These are phyloP conservation scores for Dynastes maya DNA, from an alignment of 2,888 invertebrate genomes.

Conservation along the genomic window DNA sequence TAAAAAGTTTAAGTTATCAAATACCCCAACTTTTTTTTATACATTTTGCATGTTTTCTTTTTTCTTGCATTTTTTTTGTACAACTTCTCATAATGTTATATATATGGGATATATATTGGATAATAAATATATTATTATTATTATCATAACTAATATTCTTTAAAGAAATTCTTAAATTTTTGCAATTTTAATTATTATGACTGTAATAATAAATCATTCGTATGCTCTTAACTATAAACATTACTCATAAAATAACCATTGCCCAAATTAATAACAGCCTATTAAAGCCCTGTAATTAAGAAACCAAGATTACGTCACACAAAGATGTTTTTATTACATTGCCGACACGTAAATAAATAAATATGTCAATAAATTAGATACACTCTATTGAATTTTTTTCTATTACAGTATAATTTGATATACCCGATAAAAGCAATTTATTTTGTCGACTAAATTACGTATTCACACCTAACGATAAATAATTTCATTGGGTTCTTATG, in stretches of 20 bases:
- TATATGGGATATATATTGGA: too few species aligned
- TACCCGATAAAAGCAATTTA: slow-evolving; percentile 39
- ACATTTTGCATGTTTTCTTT: too few species aligned
- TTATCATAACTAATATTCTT: too few species aligned
- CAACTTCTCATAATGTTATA: too few species aligned
- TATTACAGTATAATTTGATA: slow-evolving; percentile 34
- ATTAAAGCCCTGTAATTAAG: slow-evolving; percentile 27
- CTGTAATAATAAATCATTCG: too few species aligned
- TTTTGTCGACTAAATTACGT: slow-evolving; percentile 35
- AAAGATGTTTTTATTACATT: slow-evolving; percentile 11
- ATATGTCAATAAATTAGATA: slow-evolving; percentile 35
- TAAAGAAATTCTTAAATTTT: too few species aligned
- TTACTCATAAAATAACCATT: slow-evolving; percentile 2
- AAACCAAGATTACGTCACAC: slow-evolving; percentile 25
- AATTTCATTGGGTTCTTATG: slow-evolving; percentile 4
- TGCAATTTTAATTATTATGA: too few species aligned
- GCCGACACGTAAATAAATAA: slow-evolving; percentile 27
- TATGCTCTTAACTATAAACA: too few species aligned
- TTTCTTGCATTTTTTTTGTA: too few species aligned
- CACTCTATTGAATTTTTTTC: slow-evolving; percentile 28
- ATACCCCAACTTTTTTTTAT: too few species aligned
- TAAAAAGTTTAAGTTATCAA: too few species aligned
- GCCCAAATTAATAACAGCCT: not conserved
- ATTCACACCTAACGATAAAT: slow-evolving; percentile 46
- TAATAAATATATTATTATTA: too few species aligned